Evolutionary conservation across 2,888 invertebrate species (phyloP).

Genomic region (Dendrolimus pini): DNA sequence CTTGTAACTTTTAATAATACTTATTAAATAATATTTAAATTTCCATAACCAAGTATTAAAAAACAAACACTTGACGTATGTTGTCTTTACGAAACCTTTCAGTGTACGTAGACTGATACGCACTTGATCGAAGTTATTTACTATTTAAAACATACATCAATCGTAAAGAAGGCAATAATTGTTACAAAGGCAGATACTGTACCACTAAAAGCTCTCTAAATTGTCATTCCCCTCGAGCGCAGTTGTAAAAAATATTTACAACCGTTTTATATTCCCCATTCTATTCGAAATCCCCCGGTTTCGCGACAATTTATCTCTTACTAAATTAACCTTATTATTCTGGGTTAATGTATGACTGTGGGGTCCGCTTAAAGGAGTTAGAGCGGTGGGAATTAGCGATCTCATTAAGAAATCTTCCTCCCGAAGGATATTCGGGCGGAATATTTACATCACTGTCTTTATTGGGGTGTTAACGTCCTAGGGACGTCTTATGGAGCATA

Average conservation of each 20-base stretch:
- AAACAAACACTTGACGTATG: too few relatives aligned
- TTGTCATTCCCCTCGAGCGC: neutral
- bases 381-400: neutral
- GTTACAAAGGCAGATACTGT: too few relatives aligned
- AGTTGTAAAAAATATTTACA: neutral
- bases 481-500: slow-evolving; percentile 2
- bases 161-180: too few relatives aligned
- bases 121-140: too few relatives aligned
- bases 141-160: too few relatives aligned
- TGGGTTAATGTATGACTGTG: neutral
- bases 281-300: neutral
- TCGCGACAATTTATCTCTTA: neutral
- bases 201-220: neutral
- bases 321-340: neutral
- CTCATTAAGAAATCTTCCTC: slow-evolving; percentile 5
- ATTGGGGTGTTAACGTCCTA: neutral
- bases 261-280: neutral
- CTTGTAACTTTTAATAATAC: too few relatives aligned
- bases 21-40: too few relatives aligned
- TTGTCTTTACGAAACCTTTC: too few relatives aligned
- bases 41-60: too few relatives aligned
- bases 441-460: neutral
- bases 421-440: neutral
- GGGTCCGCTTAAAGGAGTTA: neutral
- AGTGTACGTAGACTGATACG: too few relatives aligned